Evolutionary conservation across 2,888 invertebrate species (phyloP), one percentile per base, ranked within the genome.

Genomic region (Idaea aversata): DNA sequence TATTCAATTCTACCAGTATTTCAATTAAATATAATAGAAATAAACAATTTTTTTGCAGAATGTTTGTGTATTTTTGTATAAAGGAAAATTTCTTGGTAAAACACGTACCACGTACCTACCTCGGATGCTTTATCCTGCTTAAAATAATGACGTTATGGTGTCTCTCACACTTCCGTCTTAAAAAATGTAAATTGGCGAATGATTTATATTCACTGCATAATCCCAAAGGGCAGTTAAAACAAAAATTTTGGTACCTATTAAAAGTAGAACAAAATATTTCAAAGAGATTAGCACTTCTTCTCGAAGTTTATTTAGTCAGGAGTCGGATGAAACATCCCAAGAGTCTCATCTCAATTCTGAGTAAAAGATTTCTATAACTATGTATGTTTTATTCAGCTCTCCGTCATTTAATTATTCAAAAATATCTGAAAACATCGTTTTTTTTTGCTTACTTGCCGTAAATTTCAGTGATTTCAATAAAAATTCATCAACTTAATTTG

Each of bases 271-370:
- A 59, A 59, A 59, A 59, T 59, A 25, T 59, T 59, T 59, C 5
- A 59, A 59, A 59, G 59, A 59, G 59, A 59, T 59, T 59, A 59
- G 7, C 59, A 59, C 34, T 59, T 59, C 47, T 47, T 47, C 6
- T 13, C 13, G 13, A 47, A 47, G 13, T 47, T 47, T 47, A 47
- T 47, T 47, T 10, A 47, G 47, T 13, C 36, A 47, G 10, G 47
- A 47, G 47, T 47, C 10, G 10, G 47, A 13, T 47, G 10, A 47
- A 25, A 10, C 47, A 47, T 47, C 47, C 47, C 47, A 13, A 47
- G 47, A 47, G 47, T 47, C 47, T 47, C 47, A 4, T 47, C 47
- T 47, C 5, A 10, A 47, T 5, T 47, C 47, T 47, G 47, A 10
- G 6, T 47, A 4, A 47, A 47, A 47, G 6, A 47, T 47, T 47